Base-by-base conservation (phyloP, 1,140 invertebrate species). In the Drosophila lacteicornis region DNA sequence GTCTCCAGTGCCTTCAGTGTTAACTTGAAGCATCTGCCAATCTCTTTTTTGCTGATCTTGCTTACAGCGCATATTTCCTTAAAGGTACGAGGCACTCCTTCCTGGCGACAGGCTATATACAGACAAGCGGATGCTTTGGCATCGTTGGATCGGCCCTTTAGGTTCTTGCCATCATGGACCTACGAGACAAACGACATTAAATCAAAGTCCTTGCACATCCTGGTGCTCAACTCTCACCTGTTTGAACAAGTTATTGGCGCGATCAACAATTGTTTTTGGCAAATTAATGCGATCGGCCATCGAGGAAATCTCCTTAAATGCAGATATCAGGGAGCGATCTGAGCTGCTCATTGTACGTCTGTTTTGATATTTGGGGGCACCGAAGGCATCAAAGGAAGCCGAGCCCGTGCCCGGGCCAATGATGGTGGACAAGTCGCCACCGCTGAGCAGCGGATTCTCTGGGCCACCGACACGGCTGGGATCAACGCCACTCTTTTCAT, bases 31-130 rank as follows among this genome's bases (percentile, higher is more conserved):
- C 98, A 98, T 80, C 99, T 93, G 3, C 99, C 99, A 82, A 99
- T 99, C 94, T 99, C 99, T 92, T 99, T 99, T 93, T 99, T 99
- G 79, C 98, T 99, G 50, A 99, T 98, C 94, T 99, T 99, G 86
- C 98, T 99, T 33, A 99, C 97, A 9, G 98, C 98, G 94, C 98
- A 99, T 56, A 99, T 99, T 95, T 99, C 98, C 94, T 99, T 99
- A 92, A 99, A 99, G 40, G 99, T 99, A 80, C 99, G 95, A 0
- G 99, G 99, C 0, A 99, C 99, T 12, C 98, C 98, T 93, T 99
- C 99, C 92, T 99, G 98, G 38, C 99, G 94, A 93, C 99, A 99
- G 1, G 99, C 99, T 79, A 99, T 99, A 92, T 99, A 99, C 8
- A 99, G 94, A 94, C 99, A 99, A 0, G 99, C 99, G 0, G 99